phyloP scores from a whole-genome alignment of 2,797 vertebrate species.

The Aplochiton taeniatus region DNA sequence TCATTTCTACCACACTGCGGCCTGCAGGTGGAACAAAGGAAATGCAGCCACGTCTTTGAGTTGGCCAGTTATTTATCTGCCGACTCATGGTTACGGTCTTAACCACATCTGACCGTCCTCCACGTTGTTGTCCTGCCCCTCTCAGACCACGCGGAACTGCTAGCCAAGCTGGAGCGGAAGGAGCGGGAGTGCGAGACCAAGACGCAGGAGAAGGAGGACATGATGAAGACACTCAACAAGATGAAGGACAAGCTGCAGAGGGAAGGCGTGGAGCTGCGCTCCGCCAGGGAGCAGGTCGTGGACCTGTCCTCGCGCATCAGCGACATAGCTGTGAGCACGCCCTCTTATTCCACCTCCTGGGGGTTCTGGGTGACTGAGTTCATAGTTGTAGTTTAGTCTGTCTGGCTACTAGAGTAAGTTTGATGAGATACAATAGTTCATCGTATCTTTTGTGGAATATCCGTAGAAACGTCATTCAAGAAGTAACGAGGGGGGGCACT shows the following conservation, averaged over 20 bases:
- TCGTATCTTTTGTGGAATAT: too few species aligned
- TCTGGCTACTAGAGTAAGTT: too few species aligned
- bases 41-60: not conserved
- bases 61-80: too few species aligned
- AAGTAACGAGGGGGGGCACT: too few species aligned
- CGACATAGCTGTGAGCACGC: slow-evolving; percentile 81
- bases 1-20: slow-evolving; percentile 8
- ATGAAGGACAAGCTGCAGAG: slow-evolving; percentile 98
- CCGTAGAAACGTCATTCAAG: too few species aligned
- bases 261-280: slow-evolving; percentile 90
- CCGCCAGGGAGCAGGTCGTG: slow-evolving; percentile 87
- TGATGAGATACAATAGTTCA: too few species aligned
- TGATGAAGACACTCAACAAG: slow-evolving; percentile 99
- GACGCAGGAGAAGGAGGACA: slow-evolving; percentile 94
- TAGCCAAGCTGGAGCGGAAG: slow-evolving; percentile 88
- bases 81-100: too few species aligned
- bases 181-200: slow-evolving; percentile 95
- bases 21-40: slow-evolving; percentile 29
- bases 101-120: not conserved
- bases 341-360: slow-evolving; percentile 1
- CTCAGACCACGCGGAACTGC: slow-evolving; percentile 86
- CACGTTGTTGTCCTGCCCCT: not conserved
- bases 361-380: slow-evolving; percentile 21
- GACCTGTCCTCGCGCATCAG: slow-evolving; percentile 87
- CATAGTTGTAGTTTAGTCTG: not conserved